Conservation (phyloP, 1,140 invertebrate genomes). For the Anastatus disparis region DNA sequence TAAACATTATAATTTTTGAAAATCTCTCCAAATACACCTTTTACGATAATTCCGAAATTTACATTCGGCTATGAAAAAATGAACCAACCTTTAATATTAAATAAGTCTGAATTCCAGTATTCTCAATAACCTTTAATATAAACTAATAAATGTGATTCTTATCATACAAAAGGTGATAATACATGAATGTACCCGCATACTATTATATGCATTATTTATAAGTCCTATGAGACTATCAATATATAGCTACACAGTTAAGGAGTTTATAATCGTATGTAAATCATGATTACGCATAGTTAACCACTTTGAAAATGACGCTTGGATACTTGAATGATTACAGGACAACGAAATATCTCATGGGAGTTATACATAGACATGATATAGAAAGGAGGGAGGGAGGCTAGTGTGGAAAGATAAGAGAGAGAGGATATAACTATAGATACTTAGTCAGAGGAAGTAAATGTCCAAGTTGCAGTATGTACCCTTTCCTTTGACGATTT, state of each 20-base stretch:
- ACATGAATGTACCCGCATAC: conserved; percentile 25
- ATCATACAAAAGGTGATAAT: background rate
- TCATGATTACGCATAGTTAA: conserved; percentile 51
- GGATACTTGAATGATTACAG: too few species aligned
- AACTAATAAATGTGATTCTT: too few species aligned
- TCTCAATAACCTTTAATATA: too few species aligned
- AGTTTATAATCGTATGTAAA: conserved; percentile 45
- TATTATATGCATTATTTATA: conserved; percentile 49
- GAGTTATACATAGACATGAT: background rate
- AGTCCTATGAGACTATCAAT: conserved; percentile 38
- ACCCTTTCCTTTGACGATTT: conserved; percentile 16
- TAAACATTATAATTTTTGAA: too few species aligned
- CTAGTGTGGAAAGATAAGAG: background rate
- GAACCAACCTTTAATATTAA: too few species aligned
- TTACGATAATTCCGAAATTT: too few species aligned
- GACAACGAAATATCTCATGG: background rate
- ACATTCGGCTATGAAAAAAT: too few species aligned
- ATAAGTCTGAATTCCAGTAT: too few species aligned
- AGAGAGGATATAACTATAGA: background rate
- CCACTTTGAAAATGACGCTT: conserved; percentile 48
- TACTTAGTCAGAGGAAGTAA: background rate
- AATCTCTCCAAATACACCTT: too few species aligned
- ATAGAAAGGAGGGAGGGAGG: background rate
- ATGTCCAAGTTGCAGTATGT: conserved; percentile 1
- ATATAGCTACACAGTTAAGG: too few species aligned